Evolutionary conservation across 2,797 vertebrate genomes (phyloP), one percentile per base, ranked within the genome.

Genomic region (Neomorphus geoffroyi): DNA sequence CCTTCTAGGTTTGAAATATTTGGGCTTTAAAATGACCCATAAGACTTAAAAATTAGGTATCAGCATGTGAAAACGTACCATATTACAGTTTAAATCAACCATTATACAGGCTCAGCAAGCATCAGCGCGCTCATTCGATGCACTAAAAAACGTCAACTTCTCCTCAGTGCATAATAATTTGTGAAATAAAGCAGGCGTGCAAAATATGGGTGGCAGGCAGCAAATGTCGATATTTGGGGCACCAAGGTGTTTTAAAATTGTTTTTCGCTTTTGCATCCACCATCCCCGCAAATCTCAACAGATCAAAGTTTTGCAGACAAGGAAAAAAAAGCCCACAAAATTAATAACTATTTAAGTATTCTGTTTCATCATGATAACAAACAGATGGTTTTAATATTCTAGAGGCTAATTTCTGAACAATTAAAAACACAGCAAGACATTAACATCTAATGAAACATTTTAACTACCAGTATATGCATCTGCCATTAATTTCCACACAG

Each of bases 401-500:
- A 98, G 98, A 99, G 98, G 98, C 98, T 98, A 99, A 99, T 99
- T 99, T 99, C 98, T 98, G 98, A 99, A 99, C 98, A 99, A 99
- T 99, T 99, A 99, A 99, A 99, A 98, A 98, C 98, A 99, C 98
- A 99, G 98, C 98, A 97, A 99, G 98, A 99, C 98, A 99, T 99
- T 99, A 99, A 98, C 98, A 98, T 99, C 98, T 99, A 99, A 99
- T 99, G 98, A 99, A 99, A 99, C 98, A 99, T 99, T 99, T 98
- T 99, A 99, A 99, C 98, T 98, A 98, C 98, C 98, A 98, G 98
- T 98, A 98, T 98, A 98, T 98, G 98, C 98, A 98, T 99, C 98
- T 99, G 99, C 98, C 98, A 98, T 99, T 99, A 98, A 99, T 99
- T 99, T 98, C 98, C 98, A 98, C 98, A 98, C 98, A 99, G 98